phyloP scores from a whole-genome alignment of 2,888 invertebrate genomes.

The Machimus rusticus region DNA sequence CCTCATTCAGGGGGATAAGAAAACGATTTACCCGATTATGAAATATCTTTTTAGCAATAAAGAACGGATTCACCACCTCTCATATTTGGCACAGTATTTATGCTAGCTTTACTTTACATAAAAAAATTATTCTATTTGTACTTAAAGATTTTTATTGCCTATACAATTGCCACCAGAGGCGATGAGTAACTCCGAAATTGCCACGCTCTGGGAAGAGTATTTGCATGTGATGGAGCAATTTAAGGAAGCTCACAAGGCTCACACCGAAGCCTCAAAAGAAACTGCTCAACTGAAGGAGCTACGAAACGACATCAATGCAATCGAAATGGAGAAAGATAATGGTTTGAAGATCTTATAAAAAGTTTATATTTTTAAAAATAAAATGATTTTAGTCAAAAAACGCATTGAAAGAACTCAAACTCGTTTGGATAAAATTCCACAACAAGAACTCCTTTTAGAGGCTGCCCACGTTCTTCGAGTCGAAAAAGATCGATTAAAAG shows the following conservation, averaged over 20 bases:
- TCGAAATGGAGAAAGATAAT: conserved; percentile 86
- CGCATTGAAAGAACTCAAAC: conserved; percentile 50
- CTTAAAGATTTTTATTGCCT: conserved; percentile 64
- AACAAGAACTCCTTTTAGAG: conserved; percentile 51
- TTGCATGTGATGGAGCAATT: conserved; percentile 80
- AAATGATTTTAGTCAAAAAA: conserved; percentile 48
- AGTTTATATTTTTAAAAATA: background rate
- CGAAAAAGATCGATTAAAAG: conserved; percentile 50
- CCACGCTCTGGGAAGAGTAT: conserved; percentile 75
- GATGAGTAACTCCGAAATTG: conserved; percentile 76
- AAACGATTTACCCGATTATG: conserved; percentile 78
- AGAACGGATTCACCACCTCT: conserved; percentile 79
- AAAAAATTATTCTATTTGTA: too few species aligned
- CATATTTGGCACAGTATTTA: conserved; percentile 78
- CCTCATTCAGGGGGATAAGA: conserved; percentile 72
- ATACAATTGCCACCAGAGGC: conserved; percentile 80
- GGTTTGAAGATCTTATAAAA: conserved; percentile 59
- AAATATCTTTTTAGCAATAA: conserved; percentile 81
- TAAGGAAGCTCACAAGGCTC: conserved; percentile 78
- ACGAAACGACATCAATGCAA: conserved; percentile 82
- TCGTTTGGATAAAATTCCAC: conserved; percentile 50
- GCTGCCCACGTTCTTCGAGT: conserved; percentile 49
- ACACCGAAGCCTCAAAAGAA: conserved; percentile 69
- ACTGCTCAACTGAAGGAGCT: conserved; percentile 78
- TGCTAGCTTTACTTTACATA: background rate